Conservation (phyloP, 1,140 invertebrate species). For the Trialeurodes vaporariorum region DNA sequence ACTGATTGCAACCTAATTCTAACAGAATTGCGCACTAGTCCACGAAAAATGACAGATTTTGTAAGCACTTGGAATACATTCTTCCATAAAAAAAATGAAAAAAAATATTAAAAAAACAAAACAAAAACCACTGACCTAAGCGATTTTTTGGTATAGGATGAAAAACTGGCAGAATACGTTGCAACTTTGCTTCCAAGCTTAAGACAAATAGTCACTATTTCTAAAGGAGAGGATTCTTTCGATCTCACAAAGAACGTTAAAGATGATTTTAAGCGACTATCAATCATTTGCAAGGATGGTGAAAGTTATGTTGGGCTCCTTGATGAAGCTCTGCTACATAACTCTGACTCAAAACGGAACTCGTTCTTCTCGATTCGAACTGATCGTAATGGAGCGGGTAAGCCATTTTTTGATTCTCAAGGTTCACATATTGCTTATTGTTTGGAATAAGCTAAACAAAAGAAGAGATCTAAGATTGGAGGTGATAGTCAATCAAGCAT, state of each 20-base stretch:
- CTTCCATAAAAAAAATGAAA: no score
- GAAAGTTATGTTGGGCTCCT: neutral
- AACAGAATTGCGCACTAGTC: no score
- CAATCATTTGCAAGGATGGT: neutral
- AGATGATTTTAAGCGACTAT: no score
- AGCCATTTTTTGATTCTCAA: neutral
- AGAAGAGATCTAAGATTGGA: neutral
- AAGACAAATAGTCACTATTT: neutral
- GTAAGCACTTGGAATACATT: no score
- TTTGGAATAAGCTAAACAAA: neutral
- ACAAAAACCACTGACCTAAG: no score
- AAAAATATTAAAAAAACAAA: no score
- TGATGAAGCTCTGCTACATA: neutral
- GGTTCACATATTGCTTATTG: neutral
- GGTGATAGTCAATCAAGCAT: no score
- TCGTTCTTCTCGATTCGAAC: neutral
- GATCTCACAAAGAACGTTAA: no score
- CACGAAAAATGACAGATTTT: no score
- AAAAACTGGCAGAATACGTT: neutral
- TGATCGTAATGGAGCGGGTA: neutral
- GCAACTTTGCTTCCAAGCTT: neutral
- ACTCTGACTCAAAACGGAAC: neutral
- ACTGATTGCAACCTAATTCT: no score
- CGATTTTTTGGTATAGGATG: no score
- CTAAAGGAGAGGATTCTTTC: neutral